These are phyloP conservation scores for Diploscapter pachys DNA, from an alignment of 1,140 invertebrate genomes.

Conservation along the genomic window DNA sequence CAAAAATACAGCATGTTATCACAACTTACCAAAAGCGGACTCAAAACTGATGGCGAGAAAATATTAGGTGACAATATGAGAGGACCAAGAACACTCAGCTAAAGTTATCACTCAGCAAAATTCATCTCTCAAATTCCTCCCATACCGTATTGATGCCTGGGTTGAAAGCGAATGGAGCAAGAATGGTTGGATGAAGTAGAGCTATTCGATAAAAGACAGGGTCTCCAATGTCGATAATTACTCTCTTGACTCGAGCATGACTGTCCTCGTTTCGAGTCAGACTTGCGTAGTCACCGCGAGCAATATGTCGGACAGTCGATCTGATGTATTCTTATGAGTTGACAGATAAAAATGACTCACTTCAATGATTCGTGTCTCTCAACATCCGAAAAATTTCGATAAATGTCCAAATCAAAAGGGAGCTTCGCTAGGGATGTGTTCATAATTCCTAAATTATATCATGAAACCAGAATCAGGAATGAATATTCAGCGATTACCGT, in stretches of 20 bases:
- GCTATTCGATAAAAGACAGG: too few relatives aligned
- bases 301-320: slow-evolving; percentile 32
- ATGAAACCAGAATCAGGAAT: too few relatives aligned
- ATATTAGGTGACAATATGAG: slow-evolving; percentile 32
- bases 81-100: slow-evolving; percentile 35
- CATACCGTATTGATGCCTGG: slow-evolving; percentile 28
- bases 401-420: slow-evolving; percentile 29
- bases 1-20: background rate
- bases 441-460: slow-evolving; percentile 11
- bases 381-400: too few relatives aligned
- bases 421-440: slow-evolving; percentile 32
- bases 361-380: slow-evolving; percentile 7
- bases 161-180: slow-evolving; percentile 35
- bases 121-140: background rate
- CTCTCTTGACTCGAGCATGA: background rate
- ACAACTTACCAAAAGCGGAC: slow-evolving; percentile 32
- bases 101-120: slow-evolving; percentile 4
- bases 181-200: slow-evolving; percentile 14
- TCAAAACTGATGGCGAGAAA: slow-evolving; percentile 36
- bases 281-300: slow-evolving; percentile 9
- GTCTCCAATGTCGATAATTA: too few relatives aligned
- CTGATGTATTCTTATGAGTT: slow-evolving; percentile 28
- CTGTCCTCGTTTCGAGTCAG: background rate
- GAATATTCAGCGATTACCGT: background rate
- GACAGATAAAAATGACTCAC: slow-evolving; percentile 17